Conservation (phyloP, 2,797 vertebrate species). For the Scomberomorus guttatus region DNA sequence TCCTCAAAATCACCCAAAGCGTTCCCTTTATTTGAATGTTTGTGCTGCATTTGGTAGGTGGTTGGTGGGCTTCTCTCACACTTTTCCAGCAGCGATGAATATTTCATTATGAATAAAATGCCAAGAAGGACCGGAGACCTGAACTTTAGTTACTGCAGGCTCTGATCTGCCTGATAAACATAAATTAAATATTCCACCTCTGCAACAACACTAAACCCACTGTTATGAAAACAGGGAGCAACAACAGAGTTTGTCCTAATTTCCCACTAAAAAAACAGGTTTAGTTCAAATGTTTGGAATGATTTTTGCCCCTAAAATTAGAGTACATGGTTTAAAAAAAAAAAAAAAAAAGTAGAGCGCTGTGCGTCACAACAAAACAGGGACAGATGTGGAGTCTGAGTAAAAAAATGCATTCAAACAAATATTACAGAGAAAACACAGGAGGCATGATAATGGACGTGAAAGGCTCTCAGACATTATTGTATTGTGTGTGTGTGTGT, state of each 20-base stretch:
- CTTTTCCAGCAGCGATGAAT: neutral
- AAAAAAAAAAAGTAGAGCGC: neutral
- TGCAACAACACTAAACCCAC: neutral
- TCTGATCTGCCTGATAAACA: constrained; percentile 2
- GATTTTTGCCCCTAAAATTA: neutral
- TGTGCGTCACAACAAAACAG: constrained; percentile 3
- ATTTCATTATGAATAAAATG: neutral
- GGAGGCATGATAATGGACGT: constrained; percentile 18
- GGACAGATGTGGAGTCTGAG: constrained; percentile 44
- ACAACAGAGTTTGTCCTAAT: constrained; percentile 6
- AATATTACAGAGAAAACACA: constrained; percentile 12
- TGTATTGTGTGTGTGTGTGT: constrained; percentile 14
- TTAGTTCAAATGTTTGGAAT: neutral
- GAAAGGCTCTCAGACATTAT: constrained; percentile 14
- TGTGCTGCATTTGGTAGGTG: neutral
- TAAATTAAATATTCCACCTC: constrained; percentile 18
- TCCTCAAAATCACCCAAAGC: neutral
- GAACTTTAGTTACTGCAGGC: neutral
- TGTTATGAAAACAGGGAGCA: neutral
- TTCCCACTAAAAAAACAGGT: neutral
- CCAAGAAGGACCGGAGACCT: neutral
- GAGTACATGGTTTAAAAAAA: neutral
- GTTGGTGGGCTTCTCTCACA: neutral
- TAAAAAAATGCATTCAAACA: neutral
- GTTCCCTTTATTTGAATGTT: neutral